Base-by-base conservation (phyloP, 2,797 vertebrate genomes). In the Enteromius argenteus region DNA sequence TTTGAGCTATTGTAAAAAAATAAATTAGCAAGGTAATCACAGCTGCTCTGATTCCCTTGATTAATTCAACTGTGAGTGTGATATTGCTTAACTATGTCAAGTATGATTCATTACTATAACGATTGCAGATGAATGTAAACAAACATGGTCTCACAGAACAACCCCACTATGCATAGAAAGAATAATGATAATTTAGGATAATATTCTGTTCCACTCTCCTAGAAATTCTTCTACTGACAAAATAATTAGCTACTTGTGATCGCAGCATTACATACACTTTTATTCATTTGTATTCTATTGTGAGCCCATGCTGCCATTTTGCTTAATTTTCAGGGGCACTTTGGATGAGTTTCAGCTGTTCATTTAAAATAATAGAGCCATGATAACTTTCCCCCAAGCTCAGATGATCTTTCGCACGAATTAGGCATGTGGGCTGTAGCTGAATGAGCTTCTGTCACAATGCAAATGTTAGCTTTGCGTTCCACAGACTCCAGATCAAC, bases 381-480 rank as follows among this genome's bases (percentile, higher is more conserved):
- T 46, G 37, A 78, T 46, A 68, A 67, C 11, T 44, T 69, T 35
- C 58, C 64, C 74, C 82, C 23, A 42, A 84, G 46, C 81, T 76
- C 62, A 14, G 39, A 71, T 84, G 35, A 44, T 71, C 64, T 84
- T 71, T 84, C 10, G 15, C 82, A 62, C 1, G 5, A 84, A 71
- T 72, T 23, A 78, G 42, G 27, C 64, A 79, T 46, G 74, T 84
- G 75, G 75, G 42, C 64, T 71, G 21, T 79, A 37, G 66, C 51
- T 44, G 11, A 72, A 68, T 14, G 6, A 71, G 66, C 53, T 72
- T 79, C 64, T 44, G 75, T 69, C 56, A 79, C 66, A 79, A 78
- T 60, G 67, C 75, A 78, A 79, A 84, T 79, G 82, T 79, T 84
- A 58, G 71, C 60, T 78, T 78, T 78, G 51, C 3, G 8, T 44